phyloP scores from a whole-genome alignment of 1,140 invertebrate genomes.

The Mactra quadrangularis region DNA sequence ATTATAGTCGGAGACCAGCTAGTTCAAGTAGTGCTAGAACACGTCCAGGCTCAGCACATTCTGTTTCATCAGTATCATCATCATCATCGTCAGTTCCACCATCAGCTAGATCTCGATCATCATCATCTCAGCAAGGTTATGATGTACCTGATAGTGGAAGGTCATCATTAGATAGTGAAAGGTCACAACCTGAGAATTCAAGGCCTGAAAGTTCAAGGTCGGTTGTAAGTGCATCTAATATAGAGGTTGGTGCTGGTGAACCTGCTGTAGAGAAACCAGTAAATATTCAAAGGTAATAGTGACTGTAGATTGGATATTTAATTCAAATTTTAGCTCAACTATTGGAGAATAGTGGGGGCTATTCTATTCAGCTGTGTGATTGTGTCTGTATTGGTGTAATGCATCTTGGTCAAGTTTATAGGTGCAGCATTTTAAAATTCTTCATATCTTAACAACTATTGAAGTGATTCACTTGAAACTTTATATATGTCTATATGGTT shows the following conservation, averaged over 20 bases:
- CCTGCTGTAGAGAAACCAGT: slow-evolving; percentile 9
- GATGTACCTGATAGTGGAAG: slow-evolving; percentile 49
- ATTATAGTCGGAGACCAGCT: slow-evolving; percentile 41
- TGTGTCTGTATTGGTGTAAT: not conserved
- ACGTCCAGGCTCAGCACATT: slow-evolving; percentile 49
- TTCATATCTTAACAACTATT: no score
- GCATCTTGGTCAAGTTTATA: no score
- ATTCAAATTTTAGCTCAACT: not conserved
- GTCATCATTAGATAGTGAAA: slow-evolving; percentile 52
- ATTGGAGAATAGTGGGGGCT: no score
- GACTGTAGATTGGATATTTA: not conserved
- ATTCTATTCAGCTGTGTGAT: not conserved
- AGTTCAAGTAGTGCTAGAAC: slow-evolving; percentile 31
- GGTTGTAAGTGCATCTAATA: slow-evolving; percentile 35
- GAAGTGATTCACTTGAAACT: no score
- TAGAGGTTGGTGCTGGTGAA: slow-evolving; percentile 34
- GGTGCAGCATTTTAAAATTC: no score
- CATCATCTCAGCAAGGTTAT: slow-evolving; percentile 18
- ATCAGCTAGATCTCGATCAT: slow-evolving; percentile 35
- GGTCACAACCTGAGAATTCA: slow-evolving; percentile 36
- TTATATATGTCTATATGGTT: no score
- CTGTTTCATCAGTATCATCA: slow-evolving; percentile 29
- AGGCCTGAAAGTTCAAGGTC: slow-evolving; percentile 19
- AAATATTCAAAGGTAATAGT: slow-evolving; percentile 21
- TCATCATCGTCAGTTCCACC: slow-evolving; percentile 31